These are phyloP conservation scores for Heteractis magnifica DNA, from an alignment of 92 coral and sea anemone genomes.

Conservation along the genomic window DNA sequence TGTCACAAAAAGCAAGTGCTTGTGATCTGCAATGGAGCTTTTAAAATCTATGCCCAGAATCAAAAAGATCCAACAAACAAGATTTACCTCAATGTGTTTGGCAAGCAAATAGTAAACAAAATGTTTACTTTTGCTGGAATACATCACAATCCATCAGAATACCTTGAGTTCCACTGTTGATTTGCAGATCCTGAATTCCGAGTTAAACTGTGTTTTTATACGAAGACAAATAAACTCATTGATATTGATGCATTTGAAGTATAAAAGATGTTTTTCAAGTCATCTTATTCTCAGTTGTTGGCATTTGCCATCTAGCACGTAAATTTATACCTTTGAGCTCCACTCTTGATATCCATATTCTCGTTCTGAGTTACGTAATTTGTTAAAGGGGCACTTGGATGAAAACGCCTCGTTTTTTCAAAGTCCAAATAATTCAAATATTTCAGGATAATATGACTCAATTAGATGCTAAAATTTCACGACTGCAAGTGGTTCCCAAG, in stretches of 20 bases:
- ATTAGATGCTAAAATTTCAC: background rate
- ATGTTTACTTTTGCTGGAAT: constrained; percentile 54
- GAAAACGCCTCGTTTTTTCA: background rate
- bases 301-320: background rate
- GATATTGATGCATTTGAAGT: constrained; percentile 46
- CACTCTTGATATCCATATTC: background rate
- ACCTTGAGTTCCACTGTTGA: background rate
- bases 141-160: constrained; percentile 45
- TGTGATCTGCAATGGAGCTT: constrained; percentile 58
- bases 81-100: constrained; percentile 51
- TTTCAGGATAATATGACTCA: background rate
- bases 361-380: background rate
- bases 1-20: constrained; percentile 52
- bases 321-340: background rate
- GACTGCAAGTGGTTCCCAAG: background rate
- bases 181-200: background rate
- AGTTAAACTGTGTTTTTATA: constrained; percentile 52
- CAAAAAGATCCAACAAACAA: constrained; percentile 45
- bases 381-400: background rate
- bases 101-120: constrained; percentile 55
- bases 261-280: constrained; percentile 19
- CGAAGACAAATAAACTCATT: constrained; percentile 54
- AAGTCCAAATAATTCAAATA: background rate
- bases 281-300: background rate
- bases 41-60: constrained; percentile 45